Conservation (phyloP, 2,797 vertebrate genomes). For the Sebastes umbrosus region DNA sequence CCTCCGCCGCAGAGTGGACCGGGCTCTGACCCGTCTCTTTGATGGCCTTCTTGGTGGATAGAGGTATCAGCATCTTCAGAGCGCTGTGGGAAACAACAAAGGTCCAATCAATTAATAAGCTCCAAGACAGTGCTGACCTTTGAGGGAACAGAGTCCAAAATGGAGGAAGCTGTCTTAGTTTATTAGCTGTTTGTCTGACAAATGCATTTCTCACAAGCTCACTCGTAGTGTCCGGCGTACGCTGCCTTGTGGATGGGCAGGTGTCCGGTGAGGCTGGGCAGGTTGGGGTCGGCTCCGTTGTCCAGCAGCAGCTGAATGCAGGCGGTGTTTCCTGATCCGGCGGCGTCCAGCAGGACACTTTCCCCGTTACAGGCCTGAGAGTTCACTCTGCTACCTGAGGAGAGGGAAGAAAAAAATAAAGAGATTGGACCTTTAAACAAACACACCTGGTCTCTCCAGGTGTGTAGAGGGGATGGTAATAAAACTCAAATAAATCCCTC, state of each 20-base stretch:
- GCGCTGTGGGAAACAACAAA: conserved; percentile 65
- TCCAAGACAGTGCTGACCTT: neutral
- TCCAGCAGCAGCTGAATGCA: conserved; percentile 88
- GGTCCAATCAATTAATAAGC: too few relatives aligned
- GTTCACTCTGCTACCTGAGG: conserved; percentile 85
- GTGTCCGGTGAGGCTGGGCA: conserved; percentile 82
- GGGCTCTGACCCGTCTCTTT: conserved; percentile 79
- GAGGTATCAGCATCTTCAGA: conserved; percentile 86
- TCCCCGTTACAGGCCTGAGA: conserved; percentile 85
- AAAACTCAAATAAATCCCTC: too few relatives aligned
- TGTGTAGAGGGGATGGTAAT: neutral
- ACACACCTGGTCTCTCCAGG: neutral
- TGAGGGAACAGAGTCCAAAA: neutral
- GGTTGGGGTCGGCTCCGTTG: conserved; percentile 86
- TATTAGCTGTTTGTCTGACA: too few relatives aligned
- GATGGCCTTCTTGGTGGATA: conserved; percentile 85
- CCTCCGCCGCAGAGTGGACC: conserved; percentile 87
- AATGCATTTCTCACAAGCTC: conserved; percentile 54
- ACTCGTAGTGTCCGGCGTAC: conserved; percentile 89
- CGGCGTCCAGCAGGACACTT: conserved; percentile 86
- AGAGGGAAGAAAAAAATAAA: neutral
- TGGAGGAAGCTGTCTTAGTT: neutral
- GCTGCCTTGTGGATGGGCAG: conserved; percentile 90
- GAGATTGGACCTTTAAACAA: neutral
- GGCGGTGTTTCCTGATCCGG: conserved; percentile 85